phyloP scores from a whole-genome alignment of 2,888 invertebrate species.

The Strigamia transsilvanica region DNA sequence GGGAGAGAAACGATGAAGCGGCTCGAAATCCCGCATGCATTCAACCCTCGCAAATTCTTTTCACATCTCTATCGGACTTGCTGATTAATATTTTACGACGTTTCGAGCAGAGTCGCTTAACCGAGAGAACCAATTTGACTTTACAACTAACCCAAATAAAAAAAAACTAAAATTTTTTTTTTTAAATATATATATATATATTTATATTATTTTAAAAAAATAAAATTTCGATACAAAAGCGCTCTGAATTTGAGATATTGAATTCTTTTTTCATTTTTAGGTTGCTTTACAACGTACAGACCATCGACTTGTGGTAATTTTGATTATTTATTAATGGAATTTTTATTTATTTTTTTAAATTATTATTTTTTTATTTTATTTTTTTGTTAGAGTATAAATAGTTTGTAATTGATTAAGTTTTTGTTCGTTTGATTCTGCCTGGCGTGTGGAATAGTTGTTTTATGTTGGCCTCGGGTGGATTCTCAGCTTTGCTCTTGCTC shows the following conservation, averaged over 20 bases:
- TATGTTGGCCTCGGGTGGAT: constrained; percentile 44
- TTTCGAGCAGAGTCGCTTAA: constrained; percentile 28
- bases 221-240: too few species aligned
- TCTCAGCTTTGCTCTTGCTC: constrained; percentile 44
- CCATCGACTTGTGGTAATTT: constrained; percentile 5
- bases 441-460: constrained; percentile 34
- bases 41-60: constrained; percentile 36
- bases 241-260: not conserved
- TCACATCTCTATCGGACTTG: constrained; percentile 22
- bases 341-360: not conserved
- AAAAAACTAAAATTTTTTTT: too few species aligned
- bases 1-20: constrained; percentile 31
- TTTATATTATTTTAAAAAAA: too few species aligned
- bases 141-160: not conserved
- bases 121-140: constrained; percentile 18
- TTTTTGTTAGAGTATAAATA: not conserved
- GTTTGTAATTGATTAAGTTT: not conserved
- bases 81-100: constrained; percentile 35
- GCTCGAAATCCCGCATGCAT: constrained; percentile 34
- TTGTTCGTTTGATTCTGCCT: constrained; percentile 41
- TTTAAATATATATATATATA: too few species aligned
- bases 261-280: constrained; percentile 17
- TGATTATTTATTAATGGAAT: not conserved
- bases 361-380: too few species aligned
- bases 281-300: not conserved